A percentile compares a stretch with the other conserved stretches of the same genome.
phyloP scores from a whole-genome alignment of 2,888 invertebrate species.

The Eupithecia tripunctaria region DNA sequence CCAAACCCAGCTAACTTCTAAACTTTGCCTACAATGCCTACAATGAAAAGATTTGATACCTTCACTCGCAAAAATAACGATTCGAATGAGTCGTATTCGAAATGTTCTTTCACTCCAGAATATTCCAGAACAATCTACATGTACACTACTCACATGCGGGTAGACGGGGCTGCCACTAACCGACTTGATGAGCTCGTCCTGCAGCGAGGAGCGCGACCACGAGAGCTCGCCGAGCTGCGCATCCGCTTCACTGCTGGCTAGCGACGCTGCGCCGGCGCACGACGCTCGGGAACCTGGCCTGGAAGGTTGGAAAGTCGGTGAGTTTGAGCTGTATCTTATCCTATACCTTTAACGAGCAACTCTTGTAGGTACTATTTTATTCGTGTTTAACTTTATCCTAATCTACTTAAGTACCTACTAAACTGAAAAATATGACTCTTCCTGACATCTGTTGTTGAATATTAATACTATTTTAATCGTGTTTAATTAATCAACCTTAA shows the following conservation, averaged over 20 bases:
- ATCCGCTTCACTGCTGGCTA: constrained; percentile 81
- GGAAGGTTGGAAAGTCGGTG: constrained; percentile 14
- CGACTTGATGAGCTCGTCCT: constrained; percentile 88
- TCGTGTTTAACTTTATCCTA: no score
- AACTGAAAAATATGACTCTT: no score
- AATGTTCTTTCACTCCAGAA: not conserved
- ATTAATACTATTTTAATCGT: no score
- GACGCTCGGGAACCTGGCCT: constrained; percentile 83
- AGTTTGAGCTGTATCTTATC: not conserved
- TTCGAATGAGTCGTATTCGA: not conserved
- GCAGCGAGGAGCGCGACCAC: constrained; percentile 87
- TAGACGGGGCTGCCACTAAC: constrained; percentile 82
- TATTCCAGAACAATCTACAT: constrained; percentile 19
- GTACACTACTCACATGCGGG: constrained; percentile 75
- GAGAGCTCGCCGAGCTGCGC: constrained; percentile 82
- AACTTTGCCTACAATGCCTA: not conserved
- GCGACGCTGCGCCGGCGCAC: constrained; percentile 86
- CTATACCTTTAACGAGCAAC: no score
- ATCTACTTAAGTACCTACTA: no score
- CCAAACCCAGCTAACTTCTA: not conserved
- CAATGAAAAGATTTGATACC: not conserved
- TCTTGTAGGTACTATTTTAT: no score
- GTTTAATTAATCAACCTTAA: no score
- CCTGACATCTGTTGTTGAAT: no score
- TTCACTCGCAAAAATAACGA: not conserved